Percentiles rank a stretch among this genome's conserved stretches.
These are phyloP conservation scores for Dinoponera quadriceps DNA, from an alignment of 1,140 invertebrate species.

Conservation along the genomic window DNA sequence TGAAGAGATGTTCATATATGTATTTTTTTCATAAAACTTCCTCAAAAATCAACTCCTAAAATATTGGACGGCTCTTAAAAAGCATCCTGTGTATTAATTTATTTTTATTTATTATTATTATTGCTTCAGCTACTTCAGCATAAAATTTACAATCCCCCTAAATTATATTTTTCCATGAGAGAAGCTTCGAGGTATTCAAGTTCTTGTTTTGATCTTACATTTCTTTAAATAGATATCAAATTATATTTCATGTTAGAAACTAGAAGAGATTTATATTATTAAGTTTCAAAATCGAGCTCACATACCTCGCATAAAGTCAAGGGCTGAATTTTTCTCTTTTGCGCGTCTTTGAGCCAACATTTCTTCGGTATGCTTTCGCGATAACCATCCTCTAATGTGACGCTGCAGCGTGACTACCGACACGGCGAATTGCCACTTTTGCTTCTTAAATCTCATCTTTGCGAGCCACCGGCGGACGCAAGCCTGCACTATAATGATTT, in stretches of 20 bases:
- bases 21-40: too few relatives aligned
- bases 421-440: constrained; percentile 88
- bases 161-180: too few relatives aligned
- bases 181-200: too few relatives aligned
- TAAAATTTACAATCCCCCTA: too few relatives aligned
- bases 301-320: constrained; percentile 29
- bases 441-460: constrained; percentile 86
- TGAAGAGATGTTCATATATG: too few relatives aligned
- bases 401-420: constrained; percentile 89
- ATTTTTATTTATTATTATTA: too few relatives aligned
- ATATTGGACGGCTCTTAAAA: too few relatives aligned
- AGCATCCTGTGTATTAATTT: too few relatives aligned
- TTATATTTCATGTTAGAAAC: not conserved
- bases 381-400: constrained; percentile 89
- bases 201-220: too few relatives aligned
- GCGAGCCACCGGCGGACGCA: constrained; percentile 91
- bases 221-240: too few relatives aligned
- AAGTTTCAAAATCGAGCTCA: constrained; percentile 3
- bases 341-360: constrained; percentile 81
- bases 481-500: constrained; percentile 90
- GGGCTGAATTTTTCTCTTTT: constrained; percentile 68
- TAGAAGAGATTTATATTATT: not conserved
- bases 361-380: constrained; percentile 85
- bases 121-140: too few relatives aligned
- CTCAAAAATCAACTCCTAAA: too few relatives aligned